A percentile compares a stretch with the other conserved stretches of the same genome.
phyloP scores from a whole-genome alignment of 2,888 invertebrate genomes.

The Gerosis bhagava region DNA sequence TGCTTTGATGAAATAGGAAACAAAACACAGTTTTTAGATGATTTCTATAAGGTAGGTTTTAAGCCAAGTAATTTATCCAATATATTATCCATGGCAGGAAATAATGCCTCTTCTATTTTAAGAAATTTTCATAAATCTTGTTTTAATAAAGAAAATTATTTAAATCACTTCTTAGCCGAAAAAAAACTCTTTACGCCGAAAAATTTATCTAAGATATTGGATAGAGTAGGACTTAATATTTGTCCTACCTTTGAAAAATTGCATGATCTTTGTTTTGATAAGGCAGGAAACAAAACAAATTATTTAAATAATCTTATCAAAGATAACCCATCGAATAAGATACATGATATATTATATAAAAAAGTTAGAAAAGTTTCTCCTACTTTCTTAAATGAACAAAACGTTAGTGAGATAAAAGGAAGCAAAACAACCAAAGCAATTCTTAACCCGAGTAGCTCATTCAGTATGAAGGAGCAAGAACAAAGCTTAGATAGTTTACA shows the following conservation, averaged over 20 bases:
- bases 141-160: slow-evolving; percentile 44
- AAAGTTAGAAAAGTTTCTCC: slow-evolving; percentile 2
- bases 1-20: slow-evolving; percentile 45
- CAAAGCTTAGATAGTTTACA: too few relatives aligned
- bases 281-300: slow-evolving; percentile 41
- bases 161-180: slow-evolving; percentile 38
- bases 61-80: slow-evolving; percentile 40
- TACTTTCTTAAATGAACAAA: too few relatives aligned
- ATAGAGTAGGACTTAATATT: slow-evolving; percentile 39
- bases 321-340: slow-evolving; percentile 31
- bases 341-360: slow-evolving; percentile 30
- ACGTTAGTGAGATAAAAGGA: too few relatives aligned
- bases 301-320: slow-evolving; percentile 43
- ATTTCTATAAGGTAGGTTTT: slow-evolving; percentile 35
- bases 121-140: slow-evolving; percentile 43
- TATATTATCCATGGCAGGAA: slow-evolving; percentile 43
- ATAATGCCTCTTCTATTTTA: slow-evolving; percentile 42
- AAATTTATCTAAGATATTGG: slow-evolving; percentile 37
- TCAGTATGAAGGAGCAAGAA: too few relatives aligned
- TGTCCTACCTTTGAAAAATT: slow-evolving; percentile 34
- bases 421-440: too few relatives aligned
- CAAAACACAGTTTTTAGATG: slow-evolving; percentile 42
- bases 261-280: slow-evolving; percentile 43
- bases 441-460: too few relatives aligned
- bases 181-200: slow-evolving; percentile 43